Conservation (phyloP, 2,797 vertebrate genomes). For the Enteromius afrohamiltoni region DNA sequence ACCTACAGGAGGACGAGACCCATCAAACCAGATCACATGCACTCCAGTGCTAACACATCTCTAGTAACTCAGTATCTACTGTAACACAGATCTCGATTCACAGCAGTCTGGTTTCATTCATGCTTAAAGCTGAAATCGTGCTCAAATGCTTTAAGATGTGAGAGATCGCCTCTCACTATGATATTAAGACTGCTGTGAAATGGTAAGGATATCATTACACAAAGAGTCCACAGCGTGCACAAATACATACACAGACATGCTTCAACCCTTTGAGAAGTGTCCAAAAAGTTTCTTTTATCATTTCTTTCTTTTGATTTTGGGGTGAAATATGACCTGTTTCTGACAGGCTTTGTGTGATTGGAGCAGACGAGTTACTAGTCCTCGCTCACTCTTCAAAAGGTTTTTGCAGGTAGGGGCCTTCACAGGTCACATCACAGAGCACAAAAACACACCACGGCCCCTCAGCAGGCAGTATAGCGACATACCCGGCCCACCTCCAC, state of each 20-base stretch:
- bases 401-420: slow-evolving; percentile 55
- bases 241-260: slow-evolving; percentile 40
- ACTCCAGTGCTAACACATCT: not conserved
- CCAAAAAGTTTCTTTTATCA: not conserved
- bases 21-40: slow-evolving; percentile 19
- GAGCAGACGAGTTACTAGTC: not conserved
- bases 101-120: not conserved
- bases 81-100: not conserved
- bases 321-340: not conserved
- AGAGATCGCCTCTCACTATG: not conserved
- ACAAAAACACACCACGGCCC: not conserved
- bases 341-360: not conserved
- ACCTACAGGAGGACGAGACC: slow-evolving; percentile 79
- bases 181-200: slow-evolving; percentile 3
- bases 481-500: slow-evolving; percentile 98
- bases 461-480: slow-evolving; percentile 61
- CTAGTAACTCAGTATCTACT: not conserved
- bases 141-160: not conserved
- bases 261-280: slow-evolving; percentile 59
- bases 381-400: slow-evolving; percentile 53
- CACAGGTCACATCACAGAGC: slow-evolving; percentile 38
- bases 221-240: not conserved
- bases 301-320: not conserved
- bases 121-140: not conserved
- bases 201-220: not conserved